Percentiles rank a stretch among this genome's conserved stretches.
Evolutionary conservation across 2,113 vertebrate genomes (phyloP).

Genomic region (Oceanodroma tethys): DNA sequence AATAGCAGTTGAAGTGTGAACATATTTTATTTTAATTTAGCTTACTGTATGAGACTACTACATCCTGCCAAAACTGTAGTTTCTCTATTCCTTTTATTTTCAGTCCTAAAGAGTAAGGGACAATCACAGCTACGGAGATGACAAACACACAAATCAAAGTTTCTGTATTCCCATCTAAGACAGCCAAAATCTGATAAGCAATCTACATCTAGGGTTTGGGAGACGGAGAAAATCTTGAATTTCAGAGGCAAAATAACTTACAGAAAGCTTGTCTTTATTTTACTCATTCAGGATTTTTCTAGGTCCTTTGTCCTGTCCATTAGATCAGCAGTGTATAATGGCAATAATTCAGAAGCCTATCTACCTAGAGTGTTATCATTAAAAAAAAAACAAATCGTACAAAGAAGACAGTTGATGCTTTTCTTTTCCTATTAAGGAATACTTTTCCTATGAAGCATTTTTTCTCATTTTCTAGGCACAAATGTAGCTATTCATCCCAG

Average conservation of each 20-base stretch:
- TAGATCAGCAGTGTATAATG: no score
- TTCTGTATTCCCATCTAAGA: neutral
- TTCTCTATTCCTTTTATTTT: neutral
- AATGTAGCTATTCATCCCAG: neutral
- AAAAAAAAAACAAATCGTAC: neutral
- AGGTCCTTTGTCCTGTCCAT: neutral
- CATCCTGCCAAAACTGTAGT: neutral
- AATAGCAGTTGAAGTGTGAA: neutral
- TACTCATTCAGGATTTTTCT: neutral
- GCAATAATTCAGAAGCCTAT: neutral
- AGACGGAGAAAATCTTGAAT: neutral
- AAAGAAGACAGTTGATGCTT: neutral
- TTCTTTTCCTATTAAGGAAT: neutral
- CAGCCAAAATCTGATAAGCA: neutral
- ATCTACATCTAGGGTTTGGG: neutral
- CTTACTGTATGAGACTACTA: neutral
- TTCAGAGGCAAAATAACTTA: neutral
- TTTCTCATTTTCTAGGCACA: neutral
- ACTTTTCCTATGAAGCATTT: neutral
- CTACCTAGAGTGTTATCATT: fast-evolving
- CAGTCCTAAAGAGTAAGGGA: neutral
- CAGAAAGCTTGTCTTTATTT: neutral
- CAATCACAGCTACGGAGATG: neutral
- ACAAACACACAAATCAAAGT: neutral
- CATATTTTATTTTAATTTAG: neutral